A percentile compares a stretch with the other conserved stretches of the same genome.
phyloP scores from a whole-genome alignment of 2,113 vertebrate genomes.

The Anthoscopus minutus region DNA sequence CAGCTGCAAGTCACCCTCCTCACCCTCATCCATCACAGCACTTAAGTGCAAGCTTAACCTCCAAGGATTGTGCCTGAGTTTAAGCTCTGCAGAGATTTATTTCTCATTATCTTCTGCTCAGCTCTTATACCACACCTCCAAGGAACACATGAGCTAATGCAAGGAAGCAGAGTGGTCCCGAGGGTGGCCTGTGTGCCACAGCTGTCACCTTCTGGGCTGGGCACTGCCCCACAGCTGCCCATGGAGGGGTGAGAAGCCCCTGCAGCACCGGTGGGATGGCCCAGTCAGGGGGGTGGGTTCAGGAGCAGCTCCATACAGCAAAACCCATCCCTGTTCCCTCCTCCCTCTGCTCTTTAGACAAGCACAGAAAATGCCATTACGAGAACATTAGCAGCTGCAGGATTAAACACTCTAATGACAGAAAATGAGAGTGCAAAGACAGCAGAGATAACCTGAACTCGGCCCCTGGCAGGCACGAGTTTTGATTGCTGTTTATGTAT shows the following conservation, averaged over 20 bases:
- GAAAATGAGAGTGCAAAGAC: constrained; percentile 55
- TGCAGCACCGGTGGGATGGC: fast-evolving
- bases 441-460: constrained; percentile 51
- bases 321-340: not conserved
- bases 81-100: not conserved
- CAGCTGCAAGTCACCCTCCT: not conserved
- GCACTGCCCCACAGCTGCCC: not conserved
- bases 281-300: not conserved
- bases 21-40: not conserved
- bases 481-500: constrained; percentile 54
- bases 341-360: not conserved
- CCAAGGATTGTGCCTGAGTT: not conserved
- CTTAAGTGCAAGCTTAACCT: not conserved
- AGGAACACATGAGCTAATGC: not conserved
- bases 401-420: constrained; percentile 49
- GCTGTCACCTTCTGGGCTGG: not conserved
- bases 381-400: constrained; percentile 42
- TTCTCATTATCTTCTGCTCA: not conserved
- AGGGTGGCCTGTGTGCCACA: not conserved
- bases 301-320: not conserved
- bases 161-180: not conserved
- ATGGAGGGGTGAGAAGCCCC: not conserved
- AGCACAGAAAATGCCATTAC: constrained; percentile 43
- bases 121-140: fast-evolving
- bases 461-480: constrained; percentile 16